Conservation (phyloP, 2,888 invertebrate species). For the Chelonus formosanus region DNA sequence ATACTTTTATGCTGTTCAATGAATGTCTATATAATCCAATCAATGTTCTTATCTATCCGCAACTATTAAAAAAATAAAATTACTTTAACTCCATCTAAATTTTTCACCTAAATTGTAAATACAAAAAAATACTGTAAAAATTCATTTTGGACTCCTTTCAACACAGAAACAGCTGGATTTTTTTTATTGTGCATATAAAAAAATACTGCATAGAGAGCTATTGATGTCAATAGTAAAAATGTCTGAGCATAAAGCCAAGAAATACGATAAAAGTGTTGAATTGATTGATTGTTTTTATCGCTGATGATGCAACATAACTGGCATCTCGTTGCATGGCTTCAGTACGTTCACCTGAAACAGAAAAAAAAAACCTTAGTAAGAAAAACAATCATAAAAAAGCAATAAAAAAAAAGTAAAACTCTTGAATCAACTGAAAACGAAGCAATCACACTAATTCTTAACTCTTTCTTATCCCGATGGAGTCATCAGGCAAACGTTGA, state of each 20-base stretch:
- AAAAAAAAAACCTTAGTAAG: slow-evolving; percentile 47
- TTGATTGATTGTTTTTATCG: too few relatives aligned
- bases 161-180: too few relatives aligned
- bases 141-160: too few relatives aligned
- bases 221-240: neutral
- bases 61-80: neutral
- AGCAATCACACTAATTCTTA: slow-evolving; percentile 31
- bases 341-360: slow-evolving; percentile 67
- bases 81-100: neutral
- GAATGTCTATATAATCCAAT: too few relatives aligned
- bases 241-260: slow-evolving; percentile 37
- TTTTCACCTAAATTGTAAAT: too few relatives aligned
- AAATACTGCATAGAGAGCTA: too few relatives aligned
- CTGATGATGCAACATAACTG: slow-evolving; percentile 51
- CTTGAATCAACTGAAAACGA: slow-evolving; percentile 19
- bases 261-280: slow-evolving; percentile 50
- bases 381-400: slow-evolving; percentile 1
- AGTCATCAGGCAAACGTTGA: slow-evolving; percentile 21
- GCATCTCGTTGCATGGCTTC: slow-evolving; percentile 76
- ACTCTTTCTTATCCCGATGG: slow-evolving; percentile 19
- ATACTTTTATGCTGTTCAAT: too few relatives aligned
- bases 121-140: too few relatives aligned
- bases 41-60: neutral
- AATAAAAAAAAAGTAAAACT: neutral
- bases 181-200: too few relatives aligned